A percentile compares a stretch with the other conserved stretches of the same genome.
Evolutionary conservation across 2,888 invertebrate species (phyloP).

Genomic region (Biston stratarius): DNA sequence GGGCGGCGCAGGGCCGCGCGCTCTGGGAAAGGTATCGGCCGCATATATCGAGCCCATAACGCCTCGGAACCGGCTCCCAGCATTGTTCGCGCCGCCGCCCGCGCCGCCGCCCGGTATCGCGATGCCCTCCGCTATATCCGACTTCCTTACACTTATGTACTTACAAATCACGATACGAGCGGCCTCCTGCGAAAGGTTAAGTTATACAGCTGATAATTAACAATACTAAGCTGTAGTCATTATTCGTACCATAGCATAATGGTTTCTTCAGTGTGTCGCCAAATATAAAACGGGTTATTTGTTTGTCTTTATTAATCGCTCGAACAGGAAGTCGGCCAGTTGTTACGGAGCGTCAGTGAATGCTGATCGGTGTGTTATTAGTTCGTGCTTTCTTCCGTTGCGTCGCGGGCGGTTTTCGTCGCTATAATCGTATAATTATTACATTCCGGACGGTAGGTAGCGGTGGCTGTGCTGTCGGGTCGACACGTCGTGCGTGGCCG

Average conservation of each 20-base stretch:
- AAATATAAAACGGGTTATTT: background rate
- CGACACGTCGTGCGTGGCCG: background rate
- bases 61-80: conserved; percentile 61
- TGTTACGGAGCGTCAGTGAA: background rate
- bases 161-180: conserved; percentile 19
- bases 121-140: conserved; percentile 38
- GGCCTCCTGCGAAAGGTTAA: conserved; percentile 29
- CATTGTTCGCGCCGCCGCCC: conserved; percentile 50
- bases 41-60: conserved; percentile 55
- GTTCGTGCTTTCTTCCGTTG: conserved; percentile 57
- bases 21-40: conserved; percentile 56
- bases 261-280: too few relatives aligned
- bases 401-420: conserved; percentile 33
- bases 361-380: conserved; percentile 18
- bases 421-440: conserved; percentile 47
- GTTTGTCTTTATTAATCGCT: background rate
- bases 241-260: background rate
- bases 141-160: conserved; percentile 42
- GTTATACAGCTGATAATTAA: background rate
- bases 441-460: conserved; percentile 52
- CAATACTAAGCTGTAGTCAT: background rate
- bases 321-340: background rate
- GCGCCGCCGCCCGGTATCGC: conserved; percentile 31
- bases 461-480: conserved; percentile 19
- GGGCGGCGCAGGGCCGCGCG: background rate